Base-by-base conservation (phyloP, 2,888 invertebrate genomes). In the Coelogynopora nodosa region DNA sequence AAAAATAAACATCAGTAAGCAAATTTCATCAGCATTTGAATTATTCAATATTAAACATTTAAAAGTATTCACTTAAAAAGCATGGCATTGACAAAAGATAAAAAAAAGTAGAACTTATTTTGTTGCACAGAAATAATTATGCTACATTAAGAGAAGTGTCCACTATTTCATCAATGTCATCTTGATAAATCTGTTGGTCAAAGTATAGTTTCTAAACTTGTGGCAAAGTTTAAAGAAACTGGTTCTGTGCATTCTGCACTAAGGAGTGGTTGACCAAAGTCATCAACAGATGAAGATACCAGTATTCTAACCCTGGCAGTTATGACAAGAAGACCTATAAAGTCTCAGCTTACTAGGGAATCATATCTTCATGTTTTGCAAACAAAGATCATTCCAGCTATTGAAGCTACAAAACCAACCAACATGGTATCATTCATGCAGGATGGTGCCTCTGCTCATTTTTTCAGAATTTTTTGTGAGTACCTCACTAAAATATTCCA, bases 341-440 rank as follows among this genome's bases (percentile, higher is more conserved):
- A 49, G 49, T 49, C 5, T 13, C 18, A 18, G 49, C 18, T 86
- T n/a, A 67, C 31, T 49, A 29, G 84, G 26, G 49, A 27, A 86
- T 84, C 31, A 18, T 86, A 86, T 85, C 67, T 86, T 23, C 0
- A 86, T 28, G 10, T 86, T 0, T 67, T 85, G 30, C 85, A 31
- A 31, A 30, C 28, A 30, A 30, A 84, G 30, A 13, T 84, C 31
- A 30, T 31, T 84, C 84, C 84, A 31, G 31, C 31, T 31, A 67
- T 84, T 5, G 26, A 49, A 84, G 31, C 26, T 30, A 49, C 30
- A 30, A 67, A 26, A n/a, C 23, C 31, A 30, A 30, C 0, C 26
- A n/a, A 84, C 5, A 49, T 23, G 13, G 49, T 84, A 31, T 67
- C 18, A n/a, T 84, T 84, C 31, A 29, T 30, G 30, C 84, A 67